Evolutionary conservation across 2,888 invertebrate species (phyloP), one percentile per base, ranked within the genome.

Genomic region (Leptothorax acervorum): DNA sequence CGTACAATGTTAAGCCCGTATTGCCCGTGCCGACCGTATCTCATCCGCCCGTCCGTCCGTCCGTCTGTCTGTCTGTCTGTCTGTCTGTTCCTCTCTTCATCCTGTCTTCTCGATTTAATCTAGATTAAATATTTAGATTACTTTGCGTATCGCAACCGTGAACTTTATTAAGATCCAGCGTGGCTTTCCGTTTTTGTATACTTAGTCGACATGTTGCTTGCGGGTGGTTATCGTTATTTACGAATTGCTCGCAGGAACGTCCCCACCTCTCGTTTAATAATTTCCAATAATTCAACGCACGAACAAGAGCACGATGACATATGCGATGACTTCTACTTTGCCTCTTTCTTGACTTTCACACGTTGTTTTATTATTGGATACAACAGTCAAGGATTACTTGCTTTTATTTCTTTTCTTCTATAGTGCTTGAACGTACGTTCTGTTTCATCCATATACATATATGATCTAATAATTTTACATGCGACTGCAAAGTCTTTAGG

Each of bases 1-100:
- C 90, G 91, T 90, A 86, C 91, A 84, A 91, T 90, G 89, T 89
- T 90, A 90, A 92, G 90, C 89, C 90, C 87, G 89, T 82, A 83
- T 55, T 68, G 82, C 39, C 51, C 62, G 45, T 39, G 60, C 65
- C 60, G 73, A 81, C 73, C 73, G 60, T 71, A 81, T 83, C 82
- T 83, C 82, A 66, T 76, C 48, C 60, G 23, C n/a, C 53, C 45
- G 66, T 51, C n/a, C 9, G 57, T 35, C 39, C 57, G 57, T 65
- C 60, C 18, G 55, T 83, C 75, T 0, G 23, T 23, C 23, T 23
- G 23, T 23, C 23, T 23, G 23, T 23, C 23, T 8, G 82, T 82
- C 70, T 82, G 51, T 76, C 78, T 60, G 74, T 62, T 66, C 39
- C 63, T 82, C 28, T 71, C 39, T 78, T 66, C 65, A 57, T 35